Base-by-base conservation (phyloP, 2,888 invertebrate genomes). In the Desoria tigrina region DNA sequence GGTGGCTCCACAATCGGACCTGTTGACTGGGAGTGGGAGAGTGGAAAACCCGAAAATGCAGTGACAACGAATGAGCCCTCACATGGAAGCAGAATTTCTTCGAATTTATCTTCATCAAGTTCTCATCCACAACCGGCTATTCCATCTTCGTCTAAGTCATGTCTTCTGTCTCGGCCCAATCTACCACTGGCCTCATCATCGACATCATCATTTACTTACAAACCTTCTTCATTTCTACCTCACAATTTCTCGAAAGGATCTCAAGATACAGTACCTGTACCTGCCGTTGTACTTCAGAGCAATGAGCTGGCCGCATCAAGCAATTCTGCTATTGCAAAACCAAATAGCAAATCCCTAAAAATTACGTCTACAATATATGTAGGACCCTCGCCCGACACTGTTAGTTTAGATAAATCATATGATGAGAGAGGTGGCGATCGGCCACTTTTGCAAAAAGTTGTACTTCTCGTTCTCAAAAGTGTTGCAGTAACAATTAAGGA, bases 401-500 rank as follows among this genome's bases (percentile, higher is more conserved):
- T 79, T 23, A 85, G 85, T 79, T 64, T 80, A 75, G 74, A 81
- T 78, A 75, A 82, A 79, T 63, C 63, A 16, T 70, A 65, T 49
- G 70, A 73, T 49, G 72, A 63, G n/a, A 63, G 53, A 27, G 65
- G 63, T 23, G 85, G 89, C 67, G 90, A 90, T 77, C 88, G 88
- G 78, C 89, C 91, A 1, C 84, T 93, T 78, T 81, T 94, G 49
- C 92, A 93, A 78, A 89, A 92, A 81, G 88, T 92, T 84, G 90
- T 91, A 2, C 81, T 94, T n/a, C 81, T 94, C 66, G 90, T 93
- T 58, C 81, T 94, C 2, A 94, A 94, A 82, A 90, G 92, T 27
- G 89, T 93, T 39, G 93, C 93, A 0, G 90, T 93, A 0, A 92
- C 91, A 0, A 91, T 93, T 0, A 92, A 93, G 79, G 93, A 93